Conservation (phyloP, 2,113 vertebrate genomes). For the Centrocercus urophasianus region DNA sequence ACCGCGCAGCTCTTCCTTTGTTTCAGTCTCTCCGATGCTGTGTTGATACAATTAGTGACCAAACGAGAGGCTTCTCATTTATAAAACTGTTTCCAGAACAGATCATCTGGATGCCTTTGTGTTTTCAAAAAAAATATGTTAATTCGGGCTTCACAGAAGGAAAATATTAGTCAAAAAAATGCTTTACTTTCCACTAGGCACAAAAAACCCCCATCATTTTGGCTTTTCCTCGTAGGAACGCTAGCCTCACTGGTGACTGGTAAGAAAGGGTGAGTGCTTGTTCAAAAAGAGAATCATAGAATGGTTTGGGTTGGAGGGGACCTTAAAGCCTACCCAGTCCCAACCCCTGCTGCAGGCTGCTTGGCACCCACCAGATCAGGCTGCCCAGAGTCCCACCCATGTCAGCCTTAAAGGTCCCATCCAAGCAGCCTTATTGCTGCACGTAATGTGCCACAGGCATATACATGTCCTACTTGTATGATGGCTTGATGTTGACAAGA, state of each 20-base stretch:
- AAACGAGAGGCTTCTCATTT: not conserved
- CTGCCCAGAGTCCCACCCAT: not conserved
- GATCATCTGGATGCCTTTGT: slow-evolving; percentile 6
- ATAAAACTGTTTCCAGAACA: slow-evolving; percentile 3
- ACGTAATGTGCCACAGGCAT: not conserved
- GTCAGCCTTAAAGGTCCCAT: not conserved
- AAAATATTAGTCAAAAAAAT: not conserved
- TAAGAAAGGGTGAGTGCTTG: not conserved
- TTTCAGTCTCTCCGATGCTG: slow-evolving; percentile 17
- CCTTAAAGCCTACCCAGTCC: not conserved
- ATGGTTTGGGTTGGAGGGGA: not conserved
- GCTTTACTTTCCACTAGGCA: not conserved
- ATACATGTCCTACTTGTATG: not conserved
- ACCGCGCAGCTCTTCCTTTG: not conserved
- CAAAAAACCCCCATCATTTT: not conserved
- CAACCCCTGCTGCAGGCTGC: not conserved
- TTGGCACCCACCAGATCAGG: too few species aligned
- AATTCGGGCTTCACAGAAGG: not conserved
- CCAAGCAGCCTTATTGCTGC: not conserved
- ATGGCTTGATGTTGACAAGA: not conserved
- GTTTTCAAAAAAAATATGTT: not conserved
- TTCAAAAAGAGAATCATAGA: not conserved
- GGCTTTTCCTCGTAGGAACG: slow-evolving; percentile 30
- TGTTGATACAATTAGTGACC: slow-evolving; percentile 28
- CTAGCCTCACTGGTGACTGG: not conserved